Evolutionary conservation across 2,113 vertebrate genomes (phyloP), one percentile per base, ranked within the genome.

Genomic region (Electrona antarctica): DNA sequence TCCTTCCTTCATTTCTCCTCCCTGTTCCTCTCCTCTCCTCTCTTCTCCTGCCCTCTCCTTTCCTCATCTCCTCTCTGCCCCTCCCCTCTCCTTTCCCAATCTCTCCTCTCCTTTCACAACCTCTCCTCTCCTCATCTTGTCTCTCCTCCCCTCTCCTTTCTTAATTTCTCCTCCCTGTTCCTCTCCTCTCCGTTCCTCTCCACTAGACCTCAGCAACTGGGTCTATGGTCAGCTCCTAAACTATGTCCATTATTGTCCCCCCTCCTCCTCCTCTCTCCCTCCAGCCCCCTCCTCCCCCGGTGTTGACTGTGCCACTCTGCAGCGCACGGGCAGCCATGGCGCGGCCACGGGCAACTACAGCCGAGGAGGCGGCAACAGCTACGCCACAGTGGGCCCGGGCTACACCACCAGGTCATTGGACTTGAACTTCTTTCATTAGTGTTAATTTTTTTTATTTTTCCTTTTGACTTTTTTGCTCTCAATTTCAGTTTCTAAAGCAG

Each of bases 211-310:
- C 85, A 93, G 95, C 88, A 94, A 95, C 92, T 92, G 85, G 94
- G 94, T 96, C 87, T 95, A 95, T 94, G 95, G 98, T 89, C 96
- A 97, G 90, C 91, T 96, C 95, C 95, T 98, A 95, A 98, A 94
- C 94, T 95, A 97, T 95, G 95, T 97, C 21, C 21, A 21, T 21
- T 21, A 21, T 21, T 21, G 21, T 21, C 21, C 21, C 21, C 95
- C 98, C 94, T 98, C 97, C 94, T 95, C 95, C 94, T 95, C 95
- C 96, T 98, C 96, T 96, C 96, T 96, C 93, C 87, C 92, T 94
- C 84, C 97, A 99, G 98, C 98, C 95, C 98, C 97, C 88, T 98
- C 97, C 93, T 99, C 98, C 94, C 98, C 98, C 73, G 98, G 96
- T 97, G 96, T 98, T 93, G 97, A 99, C 96, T 98, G 97, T 95